Percentiles rank a stretch among this genome's conserved stretches.
Evolutionary conservation across 92 coral and sea anemone species (phyloP).

Genomic region (Porites rus): DNA sequence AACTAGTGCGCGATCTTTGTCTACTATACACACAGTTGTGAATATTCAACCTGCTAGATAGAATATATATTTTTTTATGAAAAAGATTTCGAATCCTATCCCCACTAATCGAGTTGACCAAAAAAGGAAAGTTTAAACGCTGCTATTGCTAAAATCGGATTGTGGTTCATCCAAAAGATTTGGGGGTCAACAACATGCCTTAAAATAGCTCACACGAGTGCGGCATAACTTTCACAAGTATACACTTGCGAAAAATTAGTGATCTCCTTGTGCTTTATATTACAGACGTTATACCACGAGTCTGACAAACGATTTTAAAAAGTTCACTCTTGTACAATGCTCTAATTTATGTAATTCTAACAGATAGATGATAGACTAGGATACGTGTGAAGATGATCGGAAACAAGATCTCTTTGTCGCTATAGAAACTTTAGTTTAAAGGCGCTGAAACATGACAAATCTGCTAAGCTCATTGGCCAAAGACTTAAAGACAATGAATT

Average conservation of each 20-base stretch:
- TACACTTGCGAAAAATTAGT: no score
- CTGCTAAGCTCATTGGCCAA: conserved; percentile 34
- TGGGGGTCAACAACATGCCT: no score
- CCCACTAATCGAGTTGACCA: no score
- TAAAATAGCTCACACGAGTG: no score
- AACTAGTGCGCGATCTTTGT: neutral
- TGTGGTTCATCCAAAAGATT: no score
- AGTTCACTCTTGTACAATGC: neutral
- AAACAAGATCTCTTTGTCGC: conserved; percentile 27
- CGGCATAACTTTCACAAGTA: no score
- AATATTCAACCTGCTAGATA: no score
- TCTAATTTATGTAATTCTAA: conserved; percentile 5
- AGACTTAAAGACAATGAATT: neutral
- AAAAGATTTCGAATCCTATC: no score
- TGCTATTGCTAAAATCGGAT: no score
- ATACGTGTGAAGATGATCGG: conserved; percentile 23
- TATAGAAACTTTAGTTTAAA: conserved; percentile 43
- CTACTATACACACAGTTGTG: no score
- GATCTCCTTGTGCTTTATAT: no score
- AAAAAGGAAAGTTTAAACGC: no score
- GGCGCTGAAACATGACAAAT: conserved; percentile 24
- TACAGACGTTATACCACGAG: neutral
- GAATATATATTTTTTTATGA: neutral
- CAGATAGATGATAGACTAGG: conserved; percentile 10
- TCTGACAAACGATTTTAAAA: conserved; percentile 4